These are phyloP conservation scores for Trissolcus brochymenae DNA, from an alignment of 2,888 invertebrate genomes.

Conservation along the genomic window DNA sequence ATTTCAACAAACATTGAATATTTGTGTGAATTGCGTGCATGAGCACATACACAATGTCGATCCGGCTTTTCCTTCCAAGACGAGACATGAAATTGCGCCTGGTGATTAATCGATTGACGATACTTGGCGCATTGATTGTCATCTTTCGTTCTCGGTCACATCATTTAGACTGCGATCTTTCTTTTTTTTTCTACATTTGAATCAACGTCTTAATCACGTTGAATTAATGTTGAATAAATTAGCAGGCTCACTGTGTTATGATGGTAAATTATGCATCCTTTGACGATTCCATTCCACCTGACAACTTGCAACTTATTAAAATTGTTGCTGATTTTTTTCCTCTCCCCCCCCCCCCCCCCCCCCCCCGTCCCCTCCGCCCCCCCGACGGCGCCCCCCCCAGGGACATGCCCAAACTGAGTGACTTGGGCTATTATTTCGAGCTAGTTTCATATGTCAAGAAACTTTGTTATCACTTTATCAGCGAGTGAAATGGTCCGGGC, in stretches of 20 bases:
- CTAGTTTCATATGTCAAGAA: slow-evolving; percentile 43
- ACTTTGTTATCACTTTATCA: slow-evolving; percentile 37
- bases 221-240: too few species aligned
- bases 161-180: background rate
- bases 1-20: slow-evolving; percentile 9
- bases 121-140: too few species aligned
- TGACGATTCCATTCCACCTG: too few species aligned
- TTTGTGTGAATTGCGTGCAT: background rate
- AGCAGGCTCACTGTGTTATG: too few species aligned
- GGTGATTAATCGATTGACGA: slow-evolving; percentile 5
- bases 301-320: too few species aligned
- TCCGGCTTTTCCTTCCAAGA: slow-evolving; percentile 1
- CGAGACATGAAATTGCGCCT: background rate
- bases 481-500: slow-evolving; percentile 40
- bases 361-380: too few species aligned
- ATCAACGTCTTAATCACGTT: background rate
- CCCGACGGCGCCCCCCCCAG: too few species aligned
- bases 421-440: slow-evolving; percentile 35
- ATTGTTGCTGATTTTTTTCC: too few species aligned
- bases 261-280: too few species aligned
- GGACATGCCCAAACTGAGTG: slow-evolving; percentile 9
- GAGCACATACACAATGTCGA: background rate
- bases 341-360: too few species aligned
- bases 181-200: background rate
- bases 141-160: too few species aligned